Base-by-base conservation (phyloP, 1,140 invertebrate species). In the Anadara kagoshimensis region DNA sequence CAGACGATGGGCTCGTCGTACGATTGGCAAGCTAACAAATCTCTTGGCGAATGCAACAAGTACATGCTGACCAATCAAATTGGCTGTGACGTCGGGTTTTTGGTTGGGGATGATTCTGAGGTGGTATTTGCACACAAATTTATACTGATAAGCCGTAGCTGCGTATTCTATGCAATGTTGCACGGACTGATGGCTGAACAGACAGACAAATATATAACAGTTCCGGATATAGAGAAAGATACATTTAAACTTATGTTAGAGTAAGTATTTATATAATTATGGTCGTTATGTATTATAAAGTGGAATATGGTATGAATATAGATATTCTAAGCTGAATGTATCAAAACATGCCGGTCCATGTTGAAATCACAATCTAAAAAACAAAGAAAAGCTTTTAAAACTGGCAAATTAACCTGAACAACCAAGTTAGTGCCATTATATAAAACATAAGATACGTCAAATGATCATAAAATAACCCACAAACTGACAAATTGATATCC, bases 111-210 rank as follows among this genome's bases (percentile, higher is more conserved):
- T 44, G 65, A 68, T 20, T 65, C 65, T 22, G 78, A 78, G 41
- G n/a, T 74, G 2, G 64, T 82, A 24, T 67, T 69, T 20, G 80
- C 80, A 0, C 82, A 83, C 54, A 78, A 77, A 36, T 83, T 78
- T 70, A 71, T 82, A 20, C 71, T 83, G 1, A 67, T 83, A 14
- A 78, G 80, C 49, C 72, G 82, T 41, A 83, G 82, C 67, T 76
- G 75, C 22, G 82, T 83, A n/a, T 80, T 83, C 58, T 78, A 72
- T 58, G 78, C 76, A 7, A 84, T 84, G 82, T 72, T 84, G 41
- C 69, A 67, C 47, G 82, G 82, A 67, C 71, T 77, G 29, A 59
- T 84, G 69, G 77, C 76, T 14, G 69, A 70, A 45, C 57, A 78
- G 26, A 29, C 62, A 16, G 67, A 73, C 11, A 67, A 74, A 14